phyloP scores from a whole-genome alignment of 2,888 invertebrate genomes.

The Clusia tigrina region DNA sequence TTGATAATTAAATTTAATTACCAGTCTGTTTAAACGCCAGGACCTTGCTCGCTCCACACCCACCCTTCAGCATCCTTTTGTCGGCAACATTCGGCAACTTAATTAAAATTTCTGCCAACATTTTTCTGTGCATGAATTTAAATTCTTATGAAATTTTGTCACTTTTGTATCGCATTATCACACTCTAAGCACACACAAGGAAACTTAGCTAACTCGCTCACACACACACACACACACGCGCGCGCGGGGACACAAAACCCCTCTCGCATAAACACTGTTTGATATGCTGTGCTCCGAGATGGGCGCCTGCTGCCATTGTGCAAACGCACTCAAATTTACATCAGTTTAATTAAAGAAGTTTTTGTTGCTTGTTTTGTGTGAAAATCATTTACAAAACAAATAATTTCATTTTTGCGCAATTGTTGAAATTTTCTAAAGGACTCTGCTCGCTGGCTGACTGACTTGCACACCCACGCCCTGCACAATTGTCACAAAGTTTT shows the following conservation, averaged over 20 bases:
- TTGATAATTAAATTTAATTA: too few species aligned
- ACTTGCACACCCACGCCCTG: not conserved
- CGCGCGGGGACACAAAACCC: not conserved
- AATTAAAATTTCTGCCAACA: not conserved
- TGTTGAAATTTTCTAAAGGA: not conserved
- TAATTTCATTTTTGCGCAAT: conserved; percentile 5
- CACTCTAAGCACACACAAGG: conserved; percentile 31
- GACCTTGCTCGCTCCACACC: too few species aligned
- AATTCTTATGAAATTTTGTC: not conserved
- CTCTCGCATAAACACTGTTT: not conserved
- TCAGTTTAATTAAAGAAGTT: not conserved
- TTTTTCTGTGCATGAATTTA: not conserved
- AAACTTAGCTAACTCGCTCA: too few species aligned
- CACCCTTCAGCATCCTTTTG: too few species aligned
- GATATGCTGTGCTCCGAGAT: not conserved
- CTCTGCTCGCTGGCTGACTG: too few species aligned
- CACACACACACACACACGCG: conserved; percentile 15
- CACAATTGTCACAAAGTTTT: not conserved
- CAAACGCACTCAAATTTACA: not conserved
- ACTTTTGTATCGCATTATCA: not conserved
- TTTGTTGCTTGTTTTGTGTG: not conserved
- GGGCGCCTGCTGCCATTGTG: not conserved
- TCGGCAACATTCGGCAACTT: not conserved
- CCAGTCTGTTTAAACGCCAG: too few species aligned
- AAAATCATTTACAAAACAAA: not conserved